Conservation (phyloP, 2,888 invertebrate genomes). For the Dichetophora obliterata region DNA sequence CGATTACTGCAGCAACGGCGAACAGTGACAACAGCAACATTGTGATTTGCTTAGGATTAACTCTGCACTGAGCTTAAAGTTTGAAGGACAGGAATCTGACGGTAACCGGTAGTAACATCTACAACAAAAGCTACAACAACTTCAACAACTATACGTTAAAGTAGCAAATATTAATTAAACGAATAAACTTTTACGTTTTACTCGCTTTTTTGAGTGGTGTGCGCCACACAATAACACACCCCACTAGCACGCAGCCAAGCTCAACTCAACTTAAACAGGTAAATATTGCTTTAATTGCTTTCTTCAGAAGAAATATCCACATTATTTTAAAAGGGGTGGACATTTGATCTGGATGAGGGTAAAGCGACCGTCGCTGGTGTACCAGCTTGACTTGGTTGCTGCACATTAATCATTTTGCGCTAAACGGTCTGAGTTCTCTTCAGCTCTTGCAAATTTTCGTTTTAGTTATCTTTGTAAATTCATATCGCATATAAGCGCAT, state of each 20-base stretch:
- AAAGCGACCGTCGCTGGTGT: neutral
- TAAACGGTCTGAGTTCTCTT: too few relatives aligned
- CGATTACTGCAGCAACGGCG: neutral
- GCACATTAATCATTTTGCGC: neutral
- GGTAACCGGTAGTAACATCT: neutral
- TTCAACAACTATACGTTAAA: neutral
- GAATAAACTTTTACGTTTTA: neutral
- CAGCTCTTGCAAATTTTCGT: too few relatives aligned
- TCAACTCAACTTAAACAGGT: constrained; percentile 11
- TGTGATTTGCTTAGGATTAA: constrained; percentile 3
- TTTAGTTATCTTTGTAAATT: too few relatives aligned
- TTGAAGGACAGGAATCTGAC: constrained; percentile 11
- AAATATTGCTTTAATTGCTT: constrained; percentile 28
- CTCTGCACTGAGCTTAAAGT: constrained; percentile 12
- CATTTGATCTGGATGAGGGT: neutral
- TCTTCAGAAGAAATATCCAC: neutral
- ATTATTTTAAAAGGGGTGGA: too few relatives aligned
- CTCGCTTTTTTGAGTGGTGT: neutral
- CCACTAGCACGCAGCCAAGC: neutral
- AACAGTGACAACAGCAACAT: neutral
- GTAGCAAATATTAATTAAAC: constrained; percentile 33
- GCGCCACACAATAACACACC: neutral
- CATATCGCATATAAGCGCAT: too few relatives aligned
- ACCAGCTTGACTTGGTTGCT: neutral
- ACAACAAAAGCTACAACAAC: constrained; percentile 2